phyloP scores from a whole-genome alignment of 2,113 vertebrate genomes.

The Podarcis muralis region DNA sequence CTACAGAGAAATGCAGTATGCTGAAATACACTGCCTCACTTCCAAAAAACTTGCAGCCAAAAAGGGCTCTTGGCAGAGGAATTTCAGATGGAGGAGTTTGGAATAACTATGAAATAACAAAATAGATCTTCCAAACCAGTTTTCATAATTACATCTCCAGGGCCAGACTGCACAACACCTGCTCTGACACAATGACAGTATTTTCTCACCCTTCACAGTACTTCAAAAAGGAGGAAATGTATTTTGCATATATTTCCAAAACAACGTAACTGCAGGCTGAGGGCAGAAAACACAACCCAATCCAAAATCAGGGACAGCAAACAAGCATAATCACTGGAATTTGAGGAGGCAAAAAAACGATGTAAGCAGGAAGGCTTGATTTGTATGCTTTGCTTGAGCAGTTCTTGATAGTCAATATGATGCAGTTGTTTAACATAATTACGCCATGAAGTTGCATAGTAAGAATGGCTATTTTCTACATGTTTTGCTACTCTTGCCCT shows the following conservation, averaged over 20 bases:
- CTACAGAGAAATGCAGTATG: no score
- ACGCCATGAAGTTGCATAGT: not conserved
- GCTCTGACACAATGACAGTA: not conserved
- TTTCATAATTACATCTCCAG: not conserved
- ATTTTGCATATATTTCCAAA: not conserved
- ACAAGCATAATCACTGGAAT: not conserved
- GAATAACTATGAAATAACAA: not conserved
- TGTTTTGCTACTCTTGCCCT: no score
- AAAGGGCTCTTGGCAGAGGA: not conserved
- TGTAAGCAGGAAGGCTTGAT: not conserved
- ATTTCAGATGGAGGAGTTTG: not conserved
- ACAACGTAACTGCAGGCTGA: not conserved
- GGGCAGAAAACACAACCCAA: not conserved
- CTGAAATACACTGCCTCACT: not conserved
- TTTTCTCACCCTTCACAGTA: not conserved
- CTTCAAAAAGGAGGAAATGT: conserved; percentile 15
- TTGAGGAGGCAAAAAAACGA: not conserved
- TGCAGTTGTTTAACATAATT: not conserved
- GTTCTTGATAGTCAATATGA: not conserved
- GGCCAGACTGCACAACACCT: not conserved
- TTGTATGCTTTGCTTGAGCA: not conserved
- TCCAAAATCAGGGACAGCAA: not conserved
- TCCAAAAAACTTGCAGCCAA: not conserved
- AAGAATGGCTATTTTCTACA: not conserved
- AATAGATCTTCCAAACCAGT: not conserved